These are phyloP conservation scores for Acanthopagrus latus DNA, from an alignment of 2,797 vertebrate genomes.

Conservation along the genomic window DNA sequence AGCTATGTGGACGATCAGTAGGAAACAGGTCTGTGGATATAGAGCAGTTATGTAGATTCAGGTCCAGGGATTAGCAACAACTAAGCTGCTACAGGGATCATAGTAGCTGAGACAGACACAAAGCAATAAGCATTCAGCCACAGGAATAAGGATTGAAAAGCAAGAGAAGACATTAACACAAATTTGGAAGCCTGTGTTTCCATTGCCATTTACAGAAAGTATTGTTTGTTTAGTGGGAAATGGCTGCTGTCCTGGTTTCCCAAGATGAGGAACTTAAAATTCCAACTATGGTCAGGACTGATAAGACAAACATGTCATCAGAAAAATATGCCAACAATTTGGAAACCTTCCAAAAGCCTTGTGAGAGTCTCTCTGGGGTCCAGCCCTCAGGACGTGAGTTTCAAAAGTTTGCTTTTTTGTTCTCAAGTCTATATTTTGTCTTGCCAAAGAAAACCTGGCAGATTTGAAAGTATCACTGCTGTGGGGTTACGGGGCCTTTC, in stretches of 20 bases:
- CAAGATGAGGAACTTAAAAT: neutral
- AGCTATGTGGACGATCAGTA: neutral
- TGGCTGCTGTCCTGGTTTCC: slow-evolving; percentile 14
- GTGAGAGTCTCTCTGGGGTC: neutral
- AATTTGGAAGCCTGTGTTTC: slow-evolving; percentile 2
- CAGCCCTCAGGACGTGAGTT: neutral
- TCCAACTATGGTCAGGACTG: neutral
- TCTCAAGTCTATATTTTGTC: slow-evolving; percentile 20
- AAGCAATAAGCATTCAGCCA: slow-evolving; percentile 9
- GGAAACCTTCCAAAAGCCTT: neutral
- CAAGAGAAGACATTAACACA: neutral
- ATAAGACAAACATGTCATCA: slow-evolving; percentile 7
- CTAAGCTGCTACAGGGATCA: slow-evolving; percentile 7
- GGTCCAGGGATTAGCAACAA: slow-evolving; percentile 10
- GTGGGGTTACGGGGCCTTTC: neutral
- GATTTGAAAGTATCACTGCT: neutral
- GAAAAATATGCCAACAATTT: slow-evolving; percentile 5
- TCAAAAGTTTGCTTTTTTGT: neutral
- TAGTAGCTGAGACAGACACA: neutral
- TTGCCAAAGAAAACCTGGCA: slow-evolving; percentile 13
- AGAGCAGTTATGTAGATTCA: slow-evolving; percentile 24
- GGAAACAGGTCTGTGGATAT: neutral
- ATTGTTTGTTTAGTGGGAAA: neutral
- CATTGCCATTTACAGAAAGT: neutral
- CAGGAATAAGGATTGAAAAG: slow-evolving; percentile 18